Conservation (phyloP, 1,140 invertebrate species). For the Oryctes rhinoceros region DNA sequence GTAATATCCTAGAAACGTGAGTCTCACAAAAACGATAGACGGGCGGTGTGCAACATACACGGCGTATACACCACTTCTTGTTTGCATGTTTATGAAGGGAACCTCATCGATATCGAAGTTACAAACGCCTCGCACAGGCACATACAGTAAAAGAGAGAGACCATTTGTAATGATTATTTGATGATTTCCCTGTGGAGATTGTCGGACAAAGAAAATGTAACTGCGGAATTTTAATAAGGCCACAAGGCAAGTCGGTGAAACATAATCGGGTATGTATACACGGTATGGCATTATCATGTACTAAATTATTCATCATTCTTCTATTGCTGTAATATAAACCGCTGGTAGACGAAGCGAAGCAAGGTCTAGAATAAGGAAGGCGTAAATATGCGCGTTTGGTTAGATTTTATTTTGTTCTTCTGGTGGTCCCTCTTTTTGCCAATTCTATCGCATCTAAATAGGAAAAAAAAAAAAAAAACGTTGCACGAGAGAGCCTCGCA, state of each 20-base stretch:
- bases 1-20: not conserved
- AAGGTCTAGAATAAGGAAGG: not conserved
- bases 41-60: not conserved
- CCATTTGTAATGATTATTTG: slow-evolving; percentile 32
- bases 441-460: too few species aligned
- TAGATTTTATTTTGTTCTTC: too few species aligned
- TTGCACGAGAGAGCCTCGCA: too few species aligned
- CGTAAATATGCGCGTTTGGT: not conserved
- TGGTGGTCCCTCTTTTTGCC: too few species aligned
- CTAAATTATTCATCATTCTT: slow-evolving; percentile 32
- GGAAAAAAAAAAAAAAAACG: too few species aligned
- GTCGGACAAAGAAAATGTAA: slow-evolving; percentile 31
- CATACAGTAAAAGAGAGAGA: not conserved
- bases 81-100: slow-evolving; percentile 24
- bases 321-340: not conserved
- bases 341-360: not conserved
- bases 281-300: slow-evolving; percentile 8
- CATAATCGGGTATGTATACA: slow-evolving; percentile 8
- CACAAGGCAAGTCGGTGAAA: not conserved
- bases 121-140: not conserved
- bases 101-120: not conserved
- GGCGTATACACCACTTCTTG: not conserved
- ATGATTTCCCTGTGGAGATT: slow-evolving; percentile 34
- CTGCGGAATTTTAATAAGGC: slow-evolving; percentile 27
- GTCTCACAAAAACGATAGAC: not conserved